Base-by-base conservation (phyloP, 2,888 invertebrate species). In the Drosophila kambysellisi region DNA sequence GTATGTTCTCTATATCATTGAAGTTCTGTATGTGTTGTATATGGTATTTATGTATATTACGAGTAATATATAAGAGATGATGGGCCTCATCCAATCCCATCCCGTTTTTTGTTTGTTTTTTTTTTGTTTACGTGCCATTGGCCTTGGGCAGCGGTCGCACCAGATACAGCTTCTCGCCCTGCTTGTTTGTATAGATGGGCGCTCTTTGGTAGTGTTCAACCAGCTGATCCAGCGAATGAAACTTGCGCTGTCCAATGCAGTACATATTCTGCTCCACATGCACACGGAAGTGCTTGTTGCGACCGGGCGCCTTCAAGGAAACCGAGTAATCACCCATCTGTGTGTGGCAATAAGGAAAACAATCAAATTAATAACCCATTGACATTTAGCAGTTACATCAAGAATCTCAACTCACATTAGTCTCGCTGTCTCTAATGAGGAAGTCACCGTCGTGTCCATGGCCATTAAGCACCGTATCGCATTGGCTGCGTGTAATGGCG, bases 251-350 rank as follows among this genome's bases (percentile, higher is more conserved):
- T 51, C 99, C 99, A 94, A 99, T 99, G 94, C 98, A 98, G 94
- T 98, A 98, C 87, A 98, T 95, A 77, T 96, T 96, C 85, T 97
- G 97, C 93, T 98, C 98, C 78, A 98, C 98, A 93, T 98, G 98
- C 91, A 99, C 99, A 92, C 99, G 96, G 95, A 99, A 99, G 94
- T 99, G 99, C 94, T 99, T 99, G 95, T 99, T 99, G 88, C 99
- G 96, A 32, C 97, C 98, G 52, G 98, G 97, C 57, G 99, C 99
- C 94, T 99, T 99, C 92, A 99, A 94, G 59, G 99, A 99, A 88
- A 99, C 99, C 17, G 99, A 99, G 94, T 96, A 99, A 94, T 99
- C 99, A 81, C 99, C 99, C 94, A 98, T 96, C 99, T 99, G 94
- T 33, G 94, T 94, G 3, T 4, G 57, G 78, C 72, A 32, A 39